Conservation (phyloP, 1,140 invertebrate species). For the Argopecten irradians region DNA sequence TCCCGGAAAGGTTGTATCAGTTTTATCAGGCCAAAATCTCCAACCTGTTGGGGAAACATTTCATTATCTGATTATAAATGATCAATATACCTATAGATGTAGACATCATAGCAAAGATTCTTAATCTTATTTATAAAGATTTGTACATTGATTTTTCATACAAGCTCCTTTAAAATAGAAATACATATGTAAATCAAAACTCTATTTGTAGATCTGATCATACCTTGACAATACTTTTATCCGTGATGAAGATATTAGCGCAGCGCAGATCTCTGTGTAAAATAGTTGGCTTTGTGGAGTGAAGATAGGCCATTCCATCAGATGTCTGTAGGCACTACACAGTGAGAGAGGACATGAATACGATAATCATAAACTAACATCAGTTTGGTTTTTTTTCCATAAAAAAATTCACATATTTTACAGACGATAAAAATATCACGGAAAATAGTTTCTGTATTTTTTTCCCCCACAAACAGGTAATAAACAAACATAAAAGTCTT, state of each 20-base stretch:
- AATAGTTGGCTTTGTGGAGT: constrained; percentile 96
- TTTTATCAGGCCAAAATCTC: constrained; percentile 69
- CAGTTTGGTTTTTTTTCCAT: no score
- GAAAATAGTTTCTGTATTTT: no score
- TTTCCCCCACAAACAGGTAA: no score
- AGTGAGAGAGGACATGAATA: not conserved
- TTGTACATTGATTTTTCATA: no score
- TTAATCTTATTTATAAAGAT: no score
- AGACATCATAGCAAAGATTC: not conserved
- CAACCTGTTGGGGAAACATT: constrained; percentile 58
- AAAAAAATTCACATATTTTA: no score
- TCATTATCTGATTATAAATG: not conserved
- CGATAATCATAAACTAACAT: no score
- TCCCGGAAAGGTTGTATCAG: constrained; percentile 67
- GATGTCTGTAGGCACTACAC: constrained; percentile 69
- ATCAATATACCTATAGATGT: not conserved
- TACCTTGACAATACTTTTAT: constrained; percentile 70
- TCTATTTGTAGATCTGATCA: not conserved
- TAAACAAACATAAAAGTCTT: no score
- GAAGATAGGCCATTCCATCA: constrained; percentile 95
- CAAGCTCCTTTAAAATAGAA: no score
- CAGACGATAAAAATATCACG: no score
- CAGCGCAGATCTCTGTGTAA: constrained; percentile 93
- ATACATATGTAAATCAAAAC: no score
- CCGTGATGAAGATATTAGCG: constrained; percentile 97